Conservation (phyloP, 2,113 vertebrate genomes). For the Limanda limanda region DNA sequence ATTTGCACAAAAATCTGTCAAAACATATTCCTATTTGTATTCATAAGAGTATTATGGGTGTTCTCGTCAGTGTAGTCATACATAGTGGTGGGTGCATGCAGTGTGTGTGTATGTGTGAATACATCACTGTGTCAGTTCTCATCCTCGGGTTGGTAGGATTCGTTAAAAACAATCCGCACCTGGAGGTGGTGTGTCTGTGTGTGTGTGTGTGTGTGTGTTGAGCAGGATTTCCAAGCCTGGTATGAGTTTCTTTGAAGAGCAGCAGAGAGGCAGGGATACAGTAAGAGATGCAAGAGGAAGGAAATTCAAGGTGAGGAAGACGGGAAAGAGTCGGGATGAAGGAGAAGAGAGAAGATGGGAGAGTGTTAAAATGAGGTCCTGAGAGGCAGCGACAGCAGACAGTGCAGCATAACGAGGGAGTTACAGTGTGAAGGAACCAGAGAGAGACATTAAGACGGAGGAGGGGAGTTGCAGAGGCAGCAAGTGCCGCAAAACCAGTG, state of each 20-base stretch:
- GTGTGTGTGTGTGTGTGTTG: conserved; percentile 18
- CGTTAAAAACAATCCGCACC: conserved; percentile 67
- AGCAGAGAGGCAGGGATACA: conserved; percentile 50
- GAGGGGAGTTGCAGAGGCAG: conserved; percentile 38
- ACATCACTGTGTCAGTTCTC: conserved; percentile 54
- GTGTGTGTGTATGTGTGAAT: conserved; percentile 29
- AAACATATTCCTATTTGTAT: conserved; percentile 15
- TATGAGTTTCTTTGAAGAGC: conserved; percentile 67
- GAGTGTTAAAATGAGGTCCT: conserved; percentile 65
- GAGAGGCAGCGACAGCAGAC: conserved; percentile 57
- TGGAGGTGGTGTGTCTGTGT: conserved; percentile 37
- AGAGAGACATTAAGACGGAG: conserved; percentile 39
- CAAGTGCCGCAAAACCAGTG: conserved; percentile 45
- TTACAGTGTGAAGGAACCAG: conserved; percentile 47
- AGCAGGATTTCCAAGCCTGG: conserved; percentile 63
- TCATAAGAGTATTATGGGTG: conserved; percentile 2
- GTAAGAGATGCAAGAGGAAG: conserved; percentile 50
- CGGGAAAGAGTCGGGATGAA: conserved; percentile 18
- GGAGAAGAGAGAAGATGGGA: conserved; percentile 22
- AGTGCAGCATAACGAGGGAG: conserved; percentile 56
- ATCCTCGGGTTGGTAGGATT: conserved; percentile 57
- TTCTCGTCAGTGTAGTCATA: neutral
- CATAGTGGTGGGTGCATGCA: neutral
- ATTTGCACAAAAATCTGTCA: neutral
- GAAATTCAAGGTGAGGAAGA: conserved; percentile 53